A percentile compares a stretch with the other conserved stretches of the same genome.
phyloP scores from a whole-genome alignment of 2,888 invertebrate genomes.

The Agonum fuliginosum region DNA sequence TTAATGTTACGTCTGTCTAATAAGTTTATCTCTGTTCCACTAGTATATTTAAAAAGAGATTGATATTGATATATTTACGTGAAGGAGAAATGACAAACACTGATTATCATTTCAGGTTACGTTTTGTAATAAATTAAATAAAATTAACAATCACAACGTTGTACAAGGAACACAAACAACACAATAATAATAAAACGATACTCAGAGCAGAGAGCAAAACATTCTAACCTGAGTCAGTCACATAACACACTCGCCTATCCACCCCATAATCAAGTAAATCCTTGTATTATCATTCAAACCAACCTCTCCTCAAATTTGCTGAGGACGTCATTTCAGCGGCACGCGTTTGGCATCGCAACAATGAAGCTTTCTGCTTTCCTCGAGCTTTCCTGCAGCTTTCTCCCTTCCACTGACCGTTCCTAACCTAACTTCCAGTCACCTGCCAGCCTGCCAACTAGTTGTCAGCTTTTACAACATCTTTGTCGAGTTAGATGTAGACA shows the following conservation, averaged over 20 bases:
- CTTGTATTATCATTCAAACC: too few species aligned
- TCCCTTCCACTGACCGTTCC: not conserved
- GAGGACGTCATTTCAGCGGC: not conserved
- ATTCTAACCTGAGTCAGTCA: not conserved
- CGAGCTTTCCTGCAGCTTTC: not conserved
- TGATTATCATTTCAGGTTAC: too few species aligned
- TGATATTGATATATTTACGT: too few species aligned
- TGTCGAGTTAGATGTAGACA: not conserved
- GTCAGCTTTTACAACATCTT: not conserved
- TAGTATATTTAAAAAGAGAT: too few species aligned
- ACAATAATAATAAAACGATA: too few species aligned
- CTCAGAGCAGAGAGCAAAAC: not conserved
- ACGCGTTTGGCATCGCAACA: slow-evolving; percentile 19
- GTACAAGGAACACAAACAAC: too few species aligned
- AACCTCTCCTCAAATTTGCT: not conserved
- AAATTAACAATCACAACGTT: too few species aligned
- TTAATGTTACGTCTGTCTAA: too few species aligned
- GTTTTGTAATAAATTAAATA: too few species aligned
- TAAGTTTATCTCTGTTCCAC: too few species aligned
- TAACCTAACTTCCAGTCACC: not conserved
- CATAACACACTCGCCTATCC: not conserved
- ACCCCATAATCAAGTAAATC: too few species aligned
- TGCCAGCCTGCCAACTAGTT: slow-evolving; percentile 30
- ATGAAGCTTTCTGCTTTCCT: not conserved
- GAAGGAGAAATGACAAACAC: too few species aligned